Conservation (phyloP, 2,113 vertebrate genomes). For the Dendropsophus ebraccatus region DNA sequence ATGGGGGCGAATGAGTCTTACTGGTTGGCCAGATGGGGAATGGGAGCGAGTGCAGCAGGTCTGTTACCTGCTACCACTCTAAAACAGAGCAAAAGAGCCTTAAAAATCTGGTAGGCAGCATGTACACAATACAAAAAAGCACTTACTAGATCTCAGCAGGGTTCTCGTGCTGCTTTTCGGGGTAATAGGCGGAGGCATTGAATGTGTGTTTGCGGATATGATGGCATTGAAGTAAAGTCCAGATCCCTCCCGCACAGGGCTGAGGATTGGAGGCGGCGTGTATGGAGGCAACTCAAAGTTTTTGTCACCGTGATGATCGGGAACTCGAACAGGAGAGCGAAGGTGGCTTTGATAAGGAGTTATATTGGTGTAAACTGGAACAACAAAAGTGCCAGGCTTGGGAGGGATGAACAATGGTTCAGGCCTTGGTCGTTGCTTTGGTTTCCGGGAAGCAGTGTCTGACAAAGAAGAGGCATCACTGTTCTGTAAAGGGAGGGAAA, state of each 20-base stretch:
- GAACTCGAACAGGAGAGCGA: conserved; percentile 89
- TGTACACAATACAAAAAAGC: background rate
- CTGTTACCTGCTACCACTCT: too few relatives aligned
- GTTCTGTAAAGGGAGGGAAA: background rate
- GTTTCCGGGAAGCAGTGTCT: conserved; percentile 81
- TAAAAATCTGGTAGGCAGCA: too few relatives aligned
- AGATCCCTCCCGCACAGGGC: conserved; percentile 94
- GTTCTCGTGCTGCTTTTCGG: conserved; percentile 93
- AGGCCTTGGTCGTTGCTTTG: conserved; percentile 89
- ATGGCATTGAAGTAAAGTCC: conserved; percentile 98
- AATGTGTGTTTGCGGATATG: conserved; percentile 80
- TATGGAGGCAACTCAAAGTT: conserved; percentile 92
- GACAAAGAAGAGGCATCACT: conserved; percentile 70
- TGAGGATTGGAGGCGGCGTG: conserved; percentile 96
- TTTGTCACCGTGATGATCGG: conserved; percentile 80
- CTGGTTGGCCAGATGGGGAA: too few relatives aligned
- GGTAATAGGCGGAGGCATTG: conserved; percentile 84
- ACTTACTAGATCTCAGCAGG: conserved; percentile 93
- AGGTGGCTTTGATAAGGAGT: conserved; percentile 97
- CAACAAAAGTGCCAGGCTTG: conserved; percentile 89
- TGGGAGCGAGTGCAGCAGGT: too few relatives aligned
- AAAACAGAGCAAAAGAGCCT: too few relatives aligned
- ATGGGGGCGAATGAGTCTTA: too few relatives aligned
- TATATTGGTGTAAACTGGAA: conserved; percentile 90
- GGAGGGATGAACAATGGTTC: conserved; percentile 98